Conservation (phyloP, 2,113 vertebrate species). For the Coracopsis vasa region DNA sequence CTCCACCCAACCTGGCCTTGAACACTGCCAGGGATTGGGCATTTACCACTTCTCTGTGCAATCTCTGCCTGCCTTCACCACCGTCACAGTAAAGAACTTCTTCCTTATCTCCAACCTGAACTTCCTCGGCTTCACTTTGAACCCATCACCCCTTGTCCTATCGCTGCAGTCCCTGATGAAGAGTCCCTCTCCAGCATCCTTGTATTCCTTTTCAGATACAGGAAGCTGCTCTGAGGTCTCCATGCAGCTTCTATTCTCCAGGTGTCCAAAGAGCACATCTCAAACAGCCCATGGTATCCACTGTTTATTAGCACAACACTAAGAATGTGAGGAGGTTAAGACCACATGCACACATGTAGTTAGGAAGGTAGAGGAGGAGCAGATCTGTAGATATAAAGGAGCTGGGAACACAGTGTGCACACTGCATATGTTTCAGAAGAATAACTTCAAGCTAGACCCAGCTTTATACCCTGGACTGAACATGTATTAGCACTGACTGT, state of each 20-base stretch:
- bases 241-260: background rate
- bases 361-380: background rate
- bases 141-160: background rate
- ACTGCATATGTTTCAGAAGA: background rate
- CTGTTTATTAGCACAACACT: too few relatives aligned
- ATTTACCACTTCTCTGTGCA: background rate
- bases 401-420: background rate
- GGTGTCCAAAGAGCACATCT: background rate
- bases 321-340: background rate
- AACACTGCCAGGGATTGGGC: background rate
- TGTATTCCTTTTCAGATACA: background rate
- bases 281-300: background rate
- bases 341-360: fast-evolving
- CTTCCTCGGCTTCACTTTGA: background rate
- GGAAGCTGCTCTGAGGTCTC: background rate
- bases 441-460: background rate
- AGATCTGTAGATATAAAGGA: background rate
- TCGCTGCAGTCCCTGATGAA: background rate
- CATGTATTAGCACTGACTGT: background rate
- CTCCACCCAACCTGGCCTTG: background rate
- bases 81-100: background rate
- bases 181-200: background rate
- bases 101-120: background rate
- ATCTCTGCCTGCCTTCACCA: fast-evolving
- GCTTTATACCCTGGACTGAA: background rate